phyloP scores from a whole-genome alignment of 2,888 invertebrate genomes.

The Drosophila kuntzei region DNA sequence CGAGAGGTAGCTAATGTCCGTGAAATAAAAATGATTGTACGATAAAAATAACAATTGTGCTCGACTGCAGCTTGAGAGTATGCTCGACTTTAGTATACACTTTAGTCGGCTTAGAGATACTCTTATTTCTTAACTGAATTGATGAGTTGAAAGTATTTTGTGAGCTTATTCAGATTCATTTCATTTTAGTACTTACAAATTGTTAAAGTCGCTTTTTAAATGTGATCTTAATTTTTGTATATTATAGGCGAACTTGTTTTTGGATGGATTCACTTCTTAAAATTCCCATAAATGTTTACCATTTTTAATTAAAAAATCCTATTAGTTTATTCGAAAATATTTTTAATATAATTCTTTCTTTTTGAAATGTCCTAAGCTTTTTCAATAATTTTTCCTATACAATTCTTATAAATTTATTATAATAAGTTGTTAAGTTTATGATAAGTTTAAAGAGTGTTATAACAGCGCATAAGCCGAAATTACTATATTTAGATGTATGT shows the following conservation, averaged over 20 bases:
- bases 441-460: background rate
- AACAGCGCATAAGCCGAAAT: background rate
- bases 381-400: background rate
- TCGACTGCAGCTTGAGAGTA: background rate
- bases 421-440: background rate
- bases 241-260: too few species aligned
- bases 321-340: too few species aligned
- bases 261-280: too few species aligned
- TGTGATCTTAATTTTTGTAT: too few species aligned
- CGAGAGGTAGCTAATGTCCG: conserved; percentile 19
- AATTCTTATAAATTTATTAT: too few species aligned
- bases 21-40: conserved; percentile 25
- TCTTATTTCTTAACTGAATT: background rate
- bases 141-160: background rate
- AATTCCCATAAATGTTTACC: too few species aligned
- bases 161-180: background rate
- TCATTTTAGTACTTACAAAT: too few species aligned
- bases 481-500: background rate
- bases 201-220: too few species aligned
- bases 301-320: too few species aligned
- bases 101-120: background rate
- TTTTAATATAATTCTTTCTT: too few species aligned
- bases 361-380: too few species aligned
- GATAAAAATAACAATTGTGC: conserved; percentile 22
- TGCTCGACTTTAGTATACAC: background rate